A percentile compares a stretch with the other conserved stretches of the same genome.
Evolutionary conservation across 2,113 vertebrate species (phyloP).

Genomic region (Grallaria varia): DNA sequence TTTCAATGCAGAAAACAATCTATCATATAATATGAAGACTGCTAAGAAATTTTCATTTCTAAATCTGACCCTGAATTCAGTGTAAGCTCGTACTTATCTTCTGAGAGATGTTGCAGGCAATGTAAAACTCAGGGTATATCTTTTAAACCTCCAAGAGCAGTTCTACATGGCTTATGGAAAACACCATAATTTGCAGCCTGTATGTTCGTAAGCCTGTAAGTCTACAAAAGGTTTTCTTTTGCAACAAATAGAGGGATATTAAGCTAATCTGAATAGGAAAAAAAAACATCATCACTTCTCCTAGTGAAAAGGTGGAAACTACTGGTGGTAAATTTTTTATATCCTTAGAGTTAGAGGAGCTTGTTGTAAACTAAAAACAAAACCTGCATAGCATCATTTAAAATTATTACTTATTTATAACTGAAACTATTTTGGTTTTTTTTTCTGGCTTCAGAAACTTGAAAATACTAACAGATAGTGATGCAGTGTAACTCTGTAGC

Average conservation of each 20-base stretch:
- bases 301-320: background rate
- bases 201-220: background rate
- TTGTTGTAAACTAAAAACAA: background rate
- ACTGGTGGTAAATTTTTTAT: background rate
- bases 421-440: background rate
- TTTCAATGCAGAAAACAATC: background rate
- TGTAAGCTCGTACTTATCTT: background rate
- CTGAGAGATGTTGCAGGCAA: background rate
- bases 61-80: conserved; percentile 17
- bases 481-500: background rate
- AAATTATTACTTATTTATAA: conserved; percentile 49
- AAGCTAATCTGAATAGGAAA: background rate
- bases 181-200: background rate
- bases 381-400: background rate
- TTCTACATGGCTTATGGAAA: background rate
- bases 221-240: background rate
- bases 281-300: background rate
- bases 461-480: conserved; percentile 29
- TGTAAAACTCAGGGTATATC: background rate
- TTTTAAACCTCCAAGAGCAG: background rate
- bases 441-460: conserved; percentile 37
- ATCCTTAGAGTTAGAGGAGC: background rate
- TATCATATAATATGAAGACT: background rate
- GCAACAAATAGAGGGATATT: background rate
- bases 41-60: background rate